Evolutionary conservation across 2,113 vertebrate species (phyloP).

Genomic region (Siniperca chuatsi): DNA sequence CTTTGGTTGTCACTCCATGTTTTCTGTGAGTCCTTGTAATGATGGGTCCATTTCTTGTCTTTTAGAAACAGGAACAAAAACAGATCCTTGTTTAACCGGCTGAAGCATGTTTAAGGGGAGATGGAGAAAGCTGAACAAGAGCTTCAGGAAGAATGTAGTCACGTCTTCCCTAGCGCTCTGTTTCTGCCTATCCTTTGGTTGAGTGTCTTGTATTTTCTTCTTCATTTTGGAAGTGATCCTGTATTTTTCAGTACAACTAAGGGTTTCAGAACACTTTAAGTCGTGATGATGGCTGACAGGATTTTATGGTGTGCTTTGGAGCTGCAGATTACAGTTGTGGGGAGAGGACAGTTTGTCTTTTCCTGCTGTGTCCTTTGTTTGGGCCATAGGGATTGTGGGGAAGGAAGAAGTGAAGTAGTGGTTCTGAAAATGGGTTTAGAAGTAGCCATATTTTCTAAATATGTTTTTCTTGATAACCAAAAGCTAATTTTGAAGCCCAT

Average conservation of each 20-base stretch:
- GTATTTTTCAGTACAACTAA: slow-evolving; percentile 16
- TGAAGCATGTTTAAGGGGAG: neutral
- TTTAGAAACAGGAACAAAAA: neutral
- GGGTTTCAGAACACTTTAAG: slow-evolving; percentile 29
- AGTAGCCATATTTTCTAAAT: slow-evolving; percentile 23
- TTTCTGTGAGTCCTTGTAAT: neutral
- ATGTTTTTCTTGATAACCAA: slow-evolving; percentile 24
- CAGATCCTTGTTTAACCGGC: neutral
- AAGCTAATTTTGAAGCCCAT: slow-evolving; percentile 36
- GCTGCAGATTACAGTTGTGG: slow-evolving; percentile 52
- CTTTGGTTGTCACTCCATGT: neutral
- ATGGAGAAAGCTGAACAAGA: neutral
- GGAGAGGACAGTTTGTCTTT: slow-evolving; percentile 51
- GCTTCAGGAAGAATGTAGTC: neutral
- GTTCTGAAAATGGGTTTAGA: slow-evolving; percentile 12
- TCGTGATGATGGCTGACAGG: slow-evolving; percentile 39
- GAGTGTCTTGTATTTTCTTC: slow-evolving; percentile 1
- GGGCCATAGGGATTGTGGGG: slow-evolving; percentile 28
- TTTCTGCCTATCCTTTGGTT: neutral
- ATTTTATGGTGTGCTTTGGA: slow-evolving; percentile 52
- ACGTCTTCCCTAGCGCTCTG: neutral
- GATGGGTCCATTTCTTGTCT: neutral
- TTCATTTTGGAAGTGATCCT: slow-evolving; percentile 7
- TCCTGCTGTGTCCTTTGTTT: slow-evolving; percentile 51
- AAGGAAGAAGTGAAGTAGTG: slow-evolving; percentile 4